Base-by-base conservation (phyloP, 1,140 invertebrate genomes). In the Drosophila varians region DNA sequence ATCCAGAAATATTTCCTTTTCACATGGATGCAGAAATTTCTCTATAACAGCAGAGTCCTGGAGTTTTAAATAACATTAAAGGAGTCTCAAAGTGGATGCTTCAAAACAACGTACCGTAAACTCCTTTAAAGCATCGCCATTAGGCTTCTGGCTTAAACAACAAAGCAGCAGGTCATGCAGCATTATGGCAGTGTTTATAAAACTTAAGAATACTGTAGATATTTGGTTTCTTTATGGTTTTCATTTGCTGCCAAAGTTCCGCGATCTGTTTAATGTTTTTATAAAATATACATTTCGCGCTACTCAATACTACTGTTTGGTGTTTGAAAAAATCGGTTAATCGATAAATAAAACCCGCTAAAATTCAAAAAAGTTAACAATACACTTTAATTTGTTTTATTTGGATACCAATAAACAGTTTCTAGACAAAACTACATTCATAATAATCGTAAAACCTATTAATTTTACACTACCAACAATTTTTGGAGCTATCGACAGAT, bases 21-120 rank as follows among this genome's bases (percentile, higher is more conserved):
- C 90, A 28, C 87, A 80, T 47, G 89, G 90, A 84, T 91, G 90
- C 12, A 90, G 34, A 51, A 89, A 91, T 11, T 66, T 23, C 0
- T 76, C 64, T 1, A 84, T 56, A 1, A 46, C 68, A 8, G 82
- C 66, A 2, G 54, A 51, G 6, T 45, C 36, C 80, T 84, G 16
- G 2, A 43, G 52, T 36, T 7, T 2, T n/a, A 6, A 18, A 18
- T 12, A 0, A n/a, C 5, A 9, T 2, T n/a, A 4, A 7, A 9
- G 2, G 6, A 16, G 1, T n/a, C 7, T 8, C 6, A 2, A 16
- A 38, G 16, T 38, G 2, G 7, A 46, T 42, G 18, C 36, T 4
- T 0, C 2, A 0, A 3, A 8, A 14, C 40, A 26, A 61, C 83
- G 73, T 51, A 90, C 90, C 36, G 77, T 31, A n/a, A 91, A 90